phyloP scores from a whole-genome alignment of 2,888 invertebrate genomes.

The Drosophila atripex region DNA sequence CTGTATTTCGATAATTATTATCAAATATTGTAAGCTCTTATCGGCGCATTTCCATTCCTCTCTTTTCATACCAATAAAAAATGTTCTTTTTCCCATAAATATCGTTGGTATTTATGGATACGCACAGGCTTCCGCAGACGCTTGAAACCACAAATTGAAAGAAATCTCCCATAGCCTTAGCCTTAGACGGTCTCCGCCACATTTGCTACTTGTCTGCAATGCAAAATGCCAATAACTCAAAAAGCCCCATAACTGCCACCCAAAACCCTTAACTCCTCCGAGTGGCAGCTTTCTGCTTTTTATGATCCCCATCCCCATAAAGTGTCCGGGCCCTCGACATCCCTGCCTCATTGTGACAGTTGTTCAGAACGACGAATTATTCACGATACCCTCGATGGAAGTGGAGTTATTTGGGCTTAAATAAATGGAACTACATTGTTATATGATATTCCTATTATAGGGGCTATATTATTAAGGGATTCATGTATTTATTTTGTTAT shows the following conservation, averaged over 20 bases:
- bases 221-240: conserved; percentile 42
- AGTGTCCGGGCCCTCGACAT: conserved; percentile 31
- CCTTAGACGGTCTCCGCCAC: conserved; percentile 13
- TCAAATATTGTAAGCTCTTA: conserved; percentile 27
- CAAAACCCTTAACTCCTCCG: conserved; percentile 21
- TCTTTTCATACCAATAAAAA: conserved; percentile 26
- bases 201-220: conserved; percentile 36
- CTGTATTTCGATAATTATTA: conserved; percentile 22
- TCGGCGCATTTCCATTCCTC: conserved; percentile 22
- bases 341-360: conserved; percentile 39
- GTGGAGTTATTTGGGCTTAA: not conserved
- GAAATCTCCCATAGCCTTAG: conserved; percentile 29
- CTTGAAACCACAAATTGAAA: conserved; percentile 27
- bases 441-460: not conserved
- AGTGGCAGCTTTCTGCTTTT: conserved; percentile 36
- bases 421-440: not conserved
- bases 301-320: conserved; percentile 38
- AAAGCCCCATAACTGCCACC: conserved; percentile 26
- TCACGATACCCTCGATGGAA: conserved; percentile 11
- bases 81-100: conserved; percentile 21
- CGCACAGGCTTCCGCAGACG: conserved; percentile 10
- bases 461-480: too few species aligned
- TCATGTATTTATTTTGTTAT: too few species aligned
- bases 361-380: conserved; percentile 36
- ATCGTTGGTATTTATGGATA: conserved; percentile 36